Conservation (phyloP, 2,888 invertebrate species). For the Agrilus mali region DNA sequence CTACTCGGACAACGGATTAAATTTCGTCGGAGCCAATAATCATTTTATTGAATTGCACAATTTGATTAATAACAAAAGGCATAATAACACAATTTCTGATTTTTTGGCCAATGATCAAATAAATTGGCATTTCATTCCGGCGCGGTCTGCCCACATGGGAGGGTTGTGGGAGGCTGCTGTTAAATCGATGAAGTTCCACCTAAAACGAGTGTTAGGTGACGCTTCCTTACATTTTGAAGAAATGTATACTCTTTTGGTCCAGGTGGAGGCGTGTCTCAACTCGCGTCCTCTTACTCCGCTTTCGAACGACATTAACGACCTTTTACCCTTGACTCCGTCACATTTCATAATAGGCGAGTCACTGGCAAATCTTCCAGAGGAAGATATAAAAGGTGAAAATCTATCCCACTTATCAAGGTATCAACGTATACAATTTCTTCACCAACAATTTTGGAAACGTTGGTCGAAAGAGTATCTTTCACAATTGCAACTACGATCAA, state of each 20-base stretch:
- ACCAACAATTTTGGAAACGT: too few relatives aligned
- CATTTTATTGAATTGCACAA: not conserved
- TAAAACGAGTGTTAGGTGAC: not conserved
- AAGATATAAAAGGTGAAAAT: not conserved
- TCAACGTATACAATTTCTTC: not conserved
- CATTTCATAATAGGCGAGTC: too few relatives aligned
- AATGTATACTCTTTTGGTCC: not conserved
- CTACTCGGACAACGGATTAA: not conserved
- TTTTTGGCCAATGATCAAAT: too few relatives aligned
- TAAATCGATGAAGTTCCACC: not conserved
- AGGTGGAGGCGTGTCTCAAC: not conserved
- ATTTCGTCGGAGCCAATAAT: not conserved
- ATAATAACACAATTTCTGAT: too few relatives aligned
- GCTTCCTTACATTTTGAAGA: not conserved
- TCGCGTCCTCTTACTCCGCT: not conserved
- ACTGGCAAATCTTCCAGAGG: too few relatives aligned
- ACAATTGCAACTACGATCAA: not conserved
- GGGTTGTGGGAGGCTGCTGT: too few relatives aligned
- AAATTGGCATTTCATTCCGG: too few relatives aligned
- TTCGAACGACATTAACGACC: not conserved
- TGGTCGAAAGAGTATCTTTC: not conserved
- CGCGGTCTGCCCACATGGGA: too few relatives aligned
- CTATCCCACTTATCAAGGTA: not conserved
- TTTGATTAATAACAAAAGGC: not conserved
- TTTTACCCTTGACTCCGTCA: not conserved